phyloP scores from a whole-genome alignment of 2,888 invertebrate genomes.

The Nomada flava region DNA sequence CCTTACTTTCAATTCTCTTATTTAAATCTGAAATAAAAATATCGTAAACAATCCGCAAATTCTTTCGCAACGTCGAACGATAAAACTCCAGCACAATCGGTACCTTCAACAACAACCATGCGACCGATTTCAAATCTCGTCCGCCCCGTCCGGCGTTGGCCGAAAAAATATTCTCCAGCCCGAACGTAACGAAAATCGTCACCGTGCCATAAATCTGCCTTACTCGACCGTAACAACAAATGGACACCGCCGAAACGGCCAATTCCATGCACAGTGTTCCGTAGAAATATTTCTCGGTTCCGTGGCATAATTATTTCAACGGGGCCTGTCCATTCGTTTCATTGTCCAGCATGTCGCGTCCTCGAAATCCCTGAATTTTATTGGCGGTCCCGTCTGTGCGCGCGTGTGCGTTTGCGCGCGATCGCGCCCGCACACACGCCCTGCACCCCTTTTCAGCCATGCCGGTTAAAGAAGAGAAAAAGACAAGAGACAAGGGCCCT shows the following conservation, averaged over 20 bases:
- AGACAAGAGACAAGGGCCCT: conserved; percentile 57
- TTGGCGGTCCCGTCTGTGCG: conserved; percentile 53
- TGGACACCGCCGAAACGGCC: neutral
- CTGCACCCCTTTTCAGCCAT: conserved; percentile 31
- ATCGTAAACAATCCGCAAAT: too few species aligned
- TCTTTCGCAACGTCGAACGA: too few species aligned
- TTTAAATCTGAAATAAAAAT: too few species aligned
- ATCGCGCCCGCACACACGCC: neutral
- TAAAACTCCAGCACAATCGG: too few species aligned
- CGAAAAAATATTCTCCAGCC: neutral
- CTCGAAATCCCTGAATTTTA: conserved; percentile 72
- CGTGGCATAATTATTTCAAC: conserved; percentile 50
- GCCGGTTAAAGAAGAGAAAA: conserved; percentile 39
- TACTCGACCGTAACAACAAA: neutral
- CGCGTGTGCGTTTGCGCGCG: neutral
- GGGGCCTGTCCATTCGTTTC: conserved; percentile 44
- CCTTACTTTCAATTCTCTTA: too few species aligned
- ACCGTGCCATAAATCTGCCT: neutral
- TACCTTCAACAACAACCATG: too few species aligned
- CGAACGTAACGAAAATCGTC: too few species aligned
- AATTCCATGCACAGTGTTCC: neutral
- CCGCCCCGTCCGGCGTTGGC: conserved; percentile 24
- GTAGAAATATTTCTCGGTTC: conserved; percentile 24
- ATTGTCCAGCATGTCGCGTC: conserved; percentile 48
- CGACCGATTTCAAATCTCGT: neutral